Conservation (phyloP, 2,113 vertebrate species). For the Chaetodon auriga region DNA sequence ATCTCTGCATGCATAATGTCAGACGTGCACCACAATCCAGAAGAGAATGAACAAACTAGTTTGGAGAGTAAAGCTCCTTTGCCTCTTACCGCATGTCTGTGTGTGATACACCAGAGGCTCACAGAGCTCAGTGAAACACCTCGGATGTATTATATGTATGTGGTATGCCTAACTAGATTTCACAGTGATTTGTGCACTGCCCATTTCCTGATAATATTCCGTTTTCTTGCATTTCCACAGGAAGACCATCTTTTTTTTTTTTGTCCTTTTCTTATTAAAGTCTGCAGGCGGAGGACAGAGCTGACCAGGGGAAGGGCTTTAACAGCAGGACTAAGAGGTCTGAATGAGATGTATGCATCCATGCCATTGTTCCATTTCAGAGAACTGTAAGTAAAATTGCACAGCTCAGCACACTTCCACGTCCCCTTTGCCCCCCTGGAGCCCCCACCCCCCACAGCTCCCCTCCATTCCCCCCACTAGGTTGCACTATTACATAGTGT, state of each 20-base stretch:
- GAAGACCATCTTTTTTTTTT: constrained; percentile 13
- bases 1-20: constrained; percentile 30
- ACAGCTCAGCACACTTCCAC: constrained; percentile 70
- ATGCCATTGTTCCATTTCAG: constrained; percentile 58
- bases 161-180: constrained; percentile 59
- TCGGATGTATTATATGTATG: constrained; percentile 32
- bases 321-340: constrained; percentile 18
- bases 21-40: constrained; percentile 32
- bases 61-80: constrained; percentile 5
- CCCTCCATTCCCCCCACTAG: not conserved
- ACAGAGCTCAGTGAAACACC: constrained; percentile 14
- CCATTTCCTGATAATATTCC: constrained; percentile 35
- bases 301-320: constrained; percentile 2
- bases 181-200: constrained; percentile 37
- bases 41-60: constrained; percentile 6
- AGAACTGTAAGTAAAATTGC: constrained; percentile 66
- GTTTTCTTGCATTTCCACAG: constrained; percentile 45
- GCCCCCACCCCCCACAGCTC: not conserved
- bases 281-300: constrained; percentile 21
- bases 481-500: constrained; percentile 67
- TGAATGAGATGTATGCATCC: constrained; percentile 37
- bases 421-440: constrained; percentile 17
- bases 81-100: not conserved
- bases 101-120: constrained; percentile 35
- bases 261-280: constrained; percentile 26